Percentiles rank a stretch among this genome's conserved stretches.
These are phyloP conservation scores for Catocala fraxini DNA, from an alignment of 2,888 invertebrate genomes.

Conservation along the genomic window DNA sequence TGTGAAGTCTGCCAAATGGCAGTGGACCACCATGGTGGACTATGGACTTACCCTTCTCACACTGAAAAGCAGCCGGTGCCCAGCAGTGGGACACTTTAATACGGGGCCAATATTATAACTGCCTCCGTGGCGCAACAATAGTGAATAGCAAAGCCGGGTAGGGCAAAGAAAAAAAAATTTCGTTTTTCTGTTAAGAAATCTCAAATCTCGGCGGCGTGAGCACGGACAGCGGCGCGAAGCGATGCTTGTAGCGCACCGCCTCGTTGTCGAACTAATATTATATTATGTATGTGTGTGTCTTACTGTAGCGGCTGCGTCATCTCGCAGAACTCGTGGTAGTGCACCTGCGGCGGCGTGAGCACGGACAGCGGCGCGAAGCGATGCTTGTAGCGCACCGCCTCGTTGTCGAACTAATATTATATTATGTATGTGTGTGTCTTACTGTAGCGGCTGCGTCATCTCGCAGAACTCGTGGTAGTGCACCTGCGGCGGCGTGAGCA, in stretches of 20 bases:
- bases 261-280: slow-evolving; percentile 94
- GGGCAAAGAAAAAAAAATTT: too few relatives aligned
- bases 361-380: slow-evolving; percentile 96
- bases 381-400: slow-evolving; percentile 97
- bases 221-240: slow-evolving; percentile 96
- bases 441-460: slow-evolving; percentile 91
- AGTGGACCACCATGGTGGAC: too few relatives aligned
- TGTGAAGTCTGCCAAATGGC: too few relatives aligned
- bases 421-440: slow-evolving; percentile 60
- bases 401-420: slow-evolving; percentile 93
- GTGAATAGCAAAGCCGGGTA: too few relatives aligned
- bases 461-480: slow-evolving; percentile 95
- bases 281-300: slow-evolving; percentile 61
- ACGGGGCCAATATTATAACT: too few relatives aligned
- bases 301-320: slow-evolving; percentile 91
- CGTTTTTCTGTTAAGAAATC: too few relatives aligned
- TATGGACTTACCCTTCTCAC: too few relatives aligned
- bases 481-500: slow-evolving; percentile 92
- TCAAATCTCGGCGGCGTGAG: slow-evolving; percentile 91
- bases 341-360: slow-evolving; percentile 90
- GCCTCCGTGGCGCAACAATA: too few relatives aligned
- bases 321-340: slow-evolving; percentile 95
- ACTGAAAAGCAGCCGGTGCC: too few relatives aligned
- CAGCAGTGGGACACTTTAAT: too few relatives aligned
- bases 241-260: slow-evolving; percentile 97